These are phyloP conservation scores for Myripristis murdjan DNA, from an alignment of 2,797 vertebrate genomes.

Conservation along the genomic window DNA sequence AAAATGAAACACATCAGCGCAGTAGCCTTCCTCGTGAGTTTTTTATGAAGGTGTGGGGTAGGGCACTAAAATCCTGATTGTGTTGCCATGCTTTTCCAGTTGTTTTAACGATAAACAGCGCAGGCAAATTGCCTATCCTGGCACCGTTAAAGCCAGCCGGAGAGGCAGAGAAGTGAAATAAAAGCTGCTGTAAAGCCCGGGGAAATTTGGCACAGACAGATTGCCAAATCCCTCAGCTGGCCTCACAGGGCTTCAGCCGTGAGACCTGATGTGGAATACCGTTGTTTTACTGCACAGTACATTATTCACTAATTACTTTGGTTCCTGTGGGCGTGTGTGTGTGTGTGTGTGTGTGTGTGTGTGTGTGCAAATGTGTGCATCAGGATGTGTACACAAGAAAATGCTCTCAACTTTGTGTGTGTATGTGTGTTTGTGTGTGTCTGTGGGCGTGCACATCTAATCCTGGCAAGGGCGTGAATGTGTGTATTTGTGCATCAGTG, in stretches of 20 bases:
- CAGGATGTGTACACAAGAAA: background rate
- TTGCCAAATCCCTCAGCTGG: conserved; percentile 58
- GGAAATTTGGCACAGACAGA: conserved; percentile 65
- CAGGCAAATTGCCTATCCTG: conserved; percentile 61
- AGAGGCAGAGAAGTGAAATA: conserved; percentile 64
- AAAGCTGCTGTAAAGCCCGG: conserved; percentile 66
- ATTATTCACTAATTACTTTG: conserved; percentile 60
- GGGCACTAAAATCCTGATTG: conserved; percentile 30
- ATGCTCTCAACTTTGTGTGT: too few species aligned
- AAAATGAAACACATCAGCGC: background rate
- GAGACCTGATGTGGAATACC: conserved; percentile 71
- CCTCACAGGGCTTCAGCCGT: conserved; percentile 60
- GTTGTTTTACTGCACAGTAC: conserved; percentile 68
- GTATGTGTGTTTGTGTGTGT: too few species aligned
- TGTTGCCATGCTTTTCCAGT: conserved; percentile 47
- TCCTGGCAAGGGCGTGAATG: background rate
- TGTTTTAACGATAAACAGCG: conserved; percentile 67
- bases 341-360: conserved; percentile 33
- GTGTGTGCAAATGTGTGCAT: background rate
- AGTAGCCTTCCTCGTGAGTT: background rate
- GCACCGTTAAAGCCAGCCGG: conserved; percentile 40
- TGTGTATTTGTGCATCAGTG: conserved; percentile 15
- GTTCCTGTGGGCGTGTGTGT: conserved; percentile 55
- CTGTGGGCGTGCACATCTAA: too few species aligned
- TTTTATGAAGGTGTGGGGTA: conserved; percentile 11